phyloP scores from a whole-genome alignment of 2,888 invertebrate species.

The Mantis religiosa region DNA sequence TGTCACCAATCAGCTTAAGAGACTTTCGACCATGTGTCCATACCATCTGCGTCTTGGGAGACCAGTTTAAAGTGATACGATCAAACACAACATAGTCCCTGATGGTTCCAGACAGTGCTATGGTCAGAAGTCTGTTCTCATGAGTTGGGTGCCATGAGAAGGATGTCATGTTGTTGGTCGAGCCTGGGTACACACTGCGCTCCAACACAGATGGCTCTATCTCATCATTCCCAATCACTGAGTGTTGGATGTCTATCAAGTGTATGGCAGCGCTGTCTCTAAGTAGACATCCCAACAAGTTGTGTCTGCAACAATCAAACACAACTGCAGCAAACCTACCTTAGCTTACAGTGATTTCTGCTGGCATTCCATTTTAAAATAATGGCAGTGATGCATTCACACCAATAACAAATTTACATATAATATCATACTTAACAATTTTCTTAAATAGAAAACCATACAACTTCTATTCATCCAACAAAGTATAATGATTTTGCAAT shows the following conservation, averaged over 20 bases:
- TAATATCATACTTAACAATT: too few relatives aligned
- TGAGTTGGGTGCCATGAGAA: conserved; percentile 86
- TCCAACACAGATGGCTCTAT: conserved; percentile 74
- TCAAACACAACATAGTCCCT: conserved; percentile 76
- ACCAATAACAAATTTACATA: too few relatives aligned
- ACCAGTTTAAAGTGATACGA: conserved; percentile 78
- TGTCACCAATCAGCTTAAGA: conserved; percentile 56
- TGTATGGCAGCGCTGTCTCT: conserved; percentile 72
- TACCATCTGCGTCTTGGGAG: conserved; percentile 64
- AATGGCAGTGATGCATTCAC: too few relatives aligned
- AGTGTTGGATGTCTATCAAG: conserved; percentile 81
- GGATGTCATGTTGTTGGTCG: conserved; percentile 53
- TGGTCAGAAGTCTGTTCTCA: conserved; percentile 70
- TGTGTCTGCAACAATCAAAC: conserved; percentile 51
- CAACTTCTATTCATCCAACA: too few relatives aligned
- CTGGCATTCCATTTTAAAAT: too few relatives aligned
- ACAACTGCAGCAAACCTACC: too few relatives aligned
- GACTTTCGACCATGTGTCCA: conserved; percentile 72
- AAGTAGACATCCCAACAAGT: conserved; percentile 75
- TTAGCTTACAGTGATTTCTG: too few relatives aligned
- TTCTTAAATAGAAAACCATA: too few relatives aligned
- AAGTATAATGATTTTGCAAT: too few relatives aligned
- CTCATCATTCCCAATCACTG: conserved; percentile 58
- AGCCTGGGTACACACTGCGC: conserved; percentile 53
- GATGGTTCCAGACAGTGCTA: conserved; percentile 57